Base-by-base conservation (phyloP, 2,113 vertebrate species). In the Notiomystis cincta region DNA sequence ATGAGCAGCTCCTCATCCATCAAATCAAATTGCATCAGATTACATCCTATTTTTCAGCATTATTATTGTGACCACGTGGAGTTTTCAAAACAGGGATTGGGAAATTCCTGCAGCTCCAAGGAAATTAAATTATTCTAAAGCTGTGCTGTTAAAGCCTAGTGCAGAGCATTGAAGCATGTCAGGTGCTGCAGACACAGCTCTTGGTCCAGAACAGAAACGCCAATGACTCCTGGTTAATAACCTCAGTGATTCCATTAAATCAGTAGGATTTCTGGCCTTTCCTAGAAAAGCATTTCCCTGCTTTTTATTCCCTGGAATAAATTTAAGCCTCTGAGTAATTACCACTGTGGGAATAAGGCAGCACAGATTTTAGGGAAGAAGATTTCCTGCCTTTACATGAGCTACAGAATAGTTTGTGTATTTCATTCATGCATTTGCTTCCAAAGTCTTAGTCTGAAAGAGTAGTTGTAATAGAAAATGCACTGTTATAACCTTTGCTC, bases 191-290 rank as follows among this genome's bases (percentile, higher is more conserved):
- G 53, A 82, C 11, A 78, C 31, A 40, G 40, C 25, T 42, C 45
- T 62, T 86, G 21, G 17, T 42, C 30, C 9, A 37, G 60, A 83
- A 33, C 6, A 82, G 67, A 89, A 73, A 21, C 28, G 60, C 10
- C 0, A 0, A 7, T 40, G 23, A 56, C 44, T 57, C 28, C 9
- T 25, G 23, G 10, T 64, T 66, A 42, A 42, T 54, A 81, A 57
- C 31, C 35, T 75, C 54, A 78, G 18, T 24, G 64, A 62, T 71
- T 20, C 64, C 35, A 27, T 62, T 84, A 60, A 77, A 25, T 67
- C 38, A 51, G 24, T 23, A 38, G 38, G 30, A 40, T 84, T 57
- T 45, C 20, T 53, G 28, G 21, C 33, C 30, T 79, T 61, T 78
- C 30, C 42, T 70, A 17, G 11, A 8, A 40, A 64, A 56, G 11